Base-by-base conservation (phyloP, 2,797 vertebrate species). In the Stomatorhinus walkeri region DNA sequence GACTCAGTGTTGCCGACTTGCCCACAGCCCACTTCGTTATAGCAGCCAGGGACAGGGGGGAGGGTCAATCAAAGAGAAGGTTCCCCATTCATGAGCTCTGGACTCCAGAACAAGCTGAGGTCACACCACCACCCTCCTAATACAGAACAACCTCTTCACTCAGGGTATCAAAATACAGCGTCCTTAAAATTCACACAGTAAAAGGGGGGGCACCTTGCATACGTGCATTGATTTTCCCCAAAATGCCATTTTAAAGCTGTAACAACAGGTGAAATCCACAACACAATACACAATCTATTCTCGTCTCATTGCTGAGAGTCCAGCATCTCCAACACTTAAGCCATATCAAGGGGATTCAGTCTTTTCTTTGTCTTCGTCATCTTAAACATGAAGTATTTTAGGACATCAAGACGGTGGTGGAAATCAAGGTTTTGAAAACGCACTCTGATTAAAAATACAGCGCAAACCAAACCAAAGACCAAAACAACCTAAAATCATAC, bases 1-100 rank as follows among this genome's bases (percentile, higher is more conserved):
- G 91, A 92, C 90, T 87, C 40, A 6, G 0, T 28, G 51, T 89
- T 91, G 89, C 89, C 36, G 16, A 92, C 88, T 68, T 92, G 54
- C 24, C 88, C 89, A 91, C 93, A 90, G 92, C 90, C 90, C 91
- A 89, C 91, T 93, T 93, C 93, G 94, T 95, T 94, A 93, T 91
- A 43, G 52, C 36, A n/a, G 24, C 28, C 93, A 90, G 90, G 92
- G 88, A 90, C 89, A 90, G 88, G 16, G 76, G 89, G 91, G 90
- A 92, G 93, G 85, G 92, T 90, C 93, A 94, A 93, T 88, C 92
- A 92, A 91, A 40, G 87, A 90, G 0, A 9, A 61, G 51, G 48
- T 12, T 89, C n/a, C 81, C 8, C 22, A 28, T 28, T 24, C 22
- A 51, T 51, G 8, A 14, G 46, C 81, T 51, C 9, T 46, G 43